phyloP scores from a whole-genome alignment of 2,888 invertebrate genomes.

The Noctua comes region DNA sequence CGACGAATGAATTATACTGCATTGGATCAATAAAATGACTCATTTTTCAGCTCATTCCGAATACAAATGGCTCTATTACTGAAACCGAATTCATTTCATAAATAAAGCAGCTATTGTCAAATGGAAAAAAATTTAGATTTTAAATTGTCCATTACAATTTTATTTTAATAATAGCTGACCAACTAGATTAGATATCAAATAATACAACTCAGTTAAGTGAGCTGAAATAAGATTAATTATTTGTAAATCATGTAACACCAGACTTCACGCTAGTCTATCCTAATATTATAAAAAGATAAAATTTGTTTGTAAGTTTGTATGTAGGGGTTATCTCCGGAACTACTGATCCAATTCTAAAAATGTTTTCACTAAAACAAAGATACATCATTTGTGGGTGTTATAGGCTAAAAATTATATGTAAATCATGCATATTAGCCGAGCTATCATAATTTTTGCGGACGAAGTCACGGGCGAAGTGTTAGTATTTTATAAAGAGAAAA shows the following conservation, averaged over 20 bases:
- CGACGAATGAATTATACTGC: conserved; percentile 15
- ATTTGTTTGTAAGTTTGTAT: too few relatives aligned
- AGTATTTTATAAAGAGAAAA: too few relatives aligned
- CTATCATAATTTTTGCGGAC: too few relatives aligned
- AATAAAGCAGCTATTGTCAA: background rate
- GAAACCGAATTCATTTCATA: conserved; percentile 11
- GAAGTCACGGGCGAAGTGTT: too few relatives aligned
- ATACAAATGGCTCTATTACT: conserved; percentile 24
- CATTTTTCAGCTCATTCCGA: conserved; percentile 22
- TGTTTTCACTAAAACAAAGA: too few relatives aligned
- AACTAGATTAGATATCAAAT: conserved; percentile 22
- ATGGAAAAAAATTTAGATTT: conserved; percentile 14
- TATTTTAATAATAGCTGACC: conserved; percentile 15
- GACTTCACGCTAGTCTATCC: background rate
- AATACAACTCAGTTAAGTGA: conserved; percentile 6
- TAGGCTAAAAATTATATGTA: too few relatives aligned
- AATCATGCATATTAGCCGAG: too few relatives aligned
- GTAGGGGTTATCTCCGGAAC: too few relatives aligned
- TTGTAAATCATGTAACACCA: background rate
- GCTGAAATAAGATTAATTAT: background rate
- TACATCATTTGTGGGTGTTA: too few relatives aligned
- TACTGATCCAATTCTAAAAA: too few relatives aligned
- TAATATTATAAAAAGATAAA: too few relatives aligned
- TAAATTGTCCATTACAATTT: conserved; percentile 18
- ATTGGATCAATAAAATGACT: conserved; percentile 1